Evolutionary conservation across 1,140 invertebrate genomes (phyloP), one percentile per base, ranked within the genome.

Genomic region (Macrobrachium rosenbergii): DNA sequence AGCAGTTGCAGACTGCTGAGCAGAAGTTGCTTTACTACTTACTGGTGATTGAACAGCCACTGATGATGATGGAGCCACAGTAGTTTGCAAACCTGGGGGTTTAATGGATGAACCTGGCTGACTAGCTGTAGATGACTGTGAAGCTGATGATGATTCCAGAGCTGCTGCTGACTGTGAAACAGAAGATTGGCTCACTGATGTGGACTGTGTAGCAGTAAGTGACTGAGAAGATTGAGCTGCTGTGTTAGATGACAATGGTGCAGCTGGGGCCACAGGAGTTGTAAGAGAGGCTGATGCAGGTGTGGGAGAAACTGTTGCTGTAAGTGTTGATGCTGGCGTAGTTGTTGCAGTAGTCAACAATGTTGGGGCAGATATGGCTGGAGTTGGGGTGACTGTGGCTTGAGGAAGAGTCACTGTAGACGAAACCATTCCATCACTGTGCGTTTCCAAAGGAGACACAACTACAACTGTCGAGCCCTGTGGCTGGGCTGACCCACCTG

Each of bases 401-500:
- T 89, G 89, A 6, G 82, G 89, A 69, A 89, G 89, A 82, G 91
- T 89, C 75, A 90, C 89, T 59, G 88, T 90, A 16, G 89, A 90
- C 21, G 89, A 90, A 72, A 90, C 89, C 64, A 88, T 82, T 16
- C 87, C 89, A 73, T 90, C 89, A 79, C 89, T 88, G 80, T 90
- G 89, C 17, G 88, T 83, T 67, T 89, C 86, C 60, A 83, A 87
- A 16, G 81, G 91, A 83, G 89, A 83, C 16, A 90, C 89, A 11
- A 88, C 84, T 45, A 84, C 87, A n/a, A 89, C 83, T 62, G 86
- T 89, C 28, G 89, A 86, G 2, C 77, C 83, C n/a, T 85, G 89
- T 83, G 62, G 83, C 87, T 86, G 82, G 23, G 73, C 79, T 84
- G 93, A 80, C 11, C 83, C 19, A 94, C 94, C 85, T 92, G 95